These are phyloP conservation scores for Paracentrotus lividus DNA, from an alignment of 53 echinoderm and acorn worm genomes.

Conservation along the genomic window DNA sequence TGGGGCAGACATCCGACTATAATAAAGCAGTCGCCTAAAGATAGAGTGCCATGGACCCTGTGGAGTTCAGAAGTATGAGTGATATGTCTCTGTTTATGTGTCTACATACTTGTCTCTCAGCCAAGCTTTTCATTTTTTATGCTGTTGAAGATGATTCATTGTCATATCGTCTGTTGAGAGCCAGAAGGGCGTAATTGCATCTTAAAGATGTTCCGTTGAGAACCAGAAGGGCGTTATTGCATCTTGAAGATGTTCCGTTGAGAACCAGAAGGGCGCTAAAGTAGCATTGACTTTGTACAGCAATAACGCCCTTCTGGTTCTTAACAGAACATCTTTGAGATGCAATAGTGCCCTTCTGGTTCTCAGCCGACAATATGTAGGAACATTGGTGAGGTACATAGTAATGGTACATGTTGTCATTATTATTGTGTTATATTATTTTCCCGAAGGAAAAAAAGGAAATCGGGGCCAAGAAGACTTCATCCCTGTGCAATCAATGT, in stretches of 20 bases:
- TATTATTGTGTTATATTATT: not conserved
- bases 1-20: too few relatives aligned
- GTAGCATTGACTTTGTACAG: not conserved
- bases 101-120: conserved; percentile 53
- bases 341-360: too few relatives aligned
- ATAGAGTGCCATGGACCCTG: not conserved
- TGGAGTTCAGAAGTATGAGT: not conserved
- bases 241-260: too few relatives aligned
- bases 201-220: too few relatives aligned
- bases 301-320: not conserved
- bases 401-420: not conserved
- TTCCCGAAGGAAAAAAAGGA: not conserved
- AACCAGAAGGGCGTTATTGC: not conserved
- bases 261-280: not conserved
- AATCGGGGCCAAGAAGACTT: not conserved
- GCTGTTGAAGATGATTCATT: too few relatives aligned
- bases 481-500: not conserved
- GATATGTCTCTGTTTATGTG: conserved; percentile 18
- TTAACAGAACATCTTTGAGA: not conserved
- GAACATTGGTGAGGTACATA: not conserved
- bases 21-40: too few relatives aligned
- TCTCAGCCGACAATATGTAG: not conserved
- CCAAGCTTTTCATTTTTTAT: conserved; percentile 16
- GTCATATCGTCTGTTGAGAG: not conserved
- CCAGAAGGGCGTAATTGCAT: not conserved